Base-by-base conservation (phyloP, 2,797 vertebrate species). In the Halcyon smyrnensis region DNA sequence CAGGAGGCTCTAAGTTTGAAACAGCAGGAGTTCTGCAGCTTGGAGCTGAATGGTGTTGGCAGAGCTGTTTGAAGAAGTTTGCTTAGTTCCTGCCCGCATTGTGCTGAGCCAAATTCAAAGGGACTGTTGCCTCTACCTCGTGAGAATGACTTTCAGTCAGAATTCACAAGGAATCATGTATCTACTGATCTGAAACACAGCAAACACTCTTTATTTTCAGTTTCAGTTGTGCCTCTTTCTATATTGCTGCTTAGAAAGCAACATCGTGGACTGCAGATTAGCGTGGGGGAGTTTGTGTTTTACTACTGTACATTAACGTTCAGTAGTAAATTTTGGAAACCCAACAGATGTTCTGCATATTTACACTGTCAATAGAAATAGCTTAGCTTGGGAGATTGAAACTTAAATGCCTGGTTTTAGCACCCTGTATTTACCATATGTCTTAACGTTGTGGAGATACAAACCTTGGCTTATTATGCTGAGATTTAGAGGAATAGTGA, bases 21-120 rank as follows among this genome's bases (percentile, higher is more conserved):
- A 93, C 85, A 84, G 85, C 67, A 41, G 92, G 93, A 95, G 78
- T 68, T 90, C n/a, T 83, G 91, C 78, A 67, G 81, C 88, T 91
- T 53, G 36, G 37, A 89, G 75, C 78, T 75, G 93, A 96, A 89
- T 93, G 60, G 50, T 81, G 84, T 95, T 95, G 95, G 95, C 96
- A 95, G 91, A 89, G 68, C 81, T 84, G n/a, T 93, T 97, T 84
- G 79, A 88, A 91, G 94, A 85, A 80, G 78, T 90, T 92, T 94
- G 32, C 53, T 92, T 90, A 90, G 81, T 94, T 96, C 84, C 84
- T 95, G 93, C 78, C 81, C 10, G 6, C 53, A 51, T 94, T 96
- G 81, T 95, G 53, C 68, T 75, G 78, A 82, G 84, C 46, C 34
- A 3, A 0, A 91, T 96, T 95, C 93, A 93, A 89, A 93, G 73